Conservation (phyloP, 2,888 invertebrate genomes). For the Limnephilus marmoratus region DNA sequence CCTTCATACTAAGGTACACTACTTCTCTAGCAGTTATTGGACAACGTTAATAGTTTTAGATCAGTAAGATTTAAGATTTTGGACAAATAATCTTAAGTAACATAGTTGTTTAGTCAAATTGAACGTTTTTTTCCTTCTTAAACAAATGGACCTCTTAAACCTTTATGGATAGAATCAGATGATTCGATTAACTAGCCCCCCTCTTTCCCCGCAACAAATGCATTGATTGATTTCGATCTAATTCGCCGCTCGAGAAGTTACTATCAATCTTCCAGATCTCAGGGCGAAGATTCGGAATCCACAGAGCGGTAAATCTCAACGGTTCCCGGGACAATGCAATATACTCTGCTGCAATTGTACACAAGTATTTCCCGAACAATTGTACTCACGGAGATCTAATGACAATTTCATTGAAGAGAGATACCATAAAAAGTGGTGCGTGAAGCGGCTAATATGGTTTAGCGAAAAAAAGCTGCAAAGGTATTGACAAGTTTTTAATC, state of each 20-base stretch:
- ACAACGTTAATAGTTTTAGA: too few relatives aligned
- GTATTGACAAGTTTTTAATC: not conserved
- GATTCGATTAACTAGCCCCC: not conserved
- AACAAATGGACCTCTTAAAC: not conserved
- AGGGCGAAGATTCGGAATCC: conserved; percentile 50
- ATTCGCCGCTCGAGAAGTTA: conserved; percentile 14
- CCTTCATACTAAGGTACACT: too few relatives aligned
- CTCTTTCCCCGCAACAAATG: not conserved
- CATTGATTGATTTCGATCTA: conserved; percentile 25
- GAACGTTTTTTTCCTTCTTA: not conserved
- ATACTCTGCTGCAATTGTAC: conserved; percentile 33
- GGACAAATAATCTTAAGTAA: too few relatives aligned
- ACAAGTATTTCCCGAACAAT: conserved; percentile 28
- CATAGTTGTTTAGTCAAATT: not conserved
- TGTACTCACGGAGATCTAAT: conserved; percentile 54
- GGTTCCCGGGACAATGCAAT: conserved; percentile 49
- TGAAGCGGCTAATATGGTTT: conserved; percentile 23
- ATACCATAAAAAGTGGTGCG: not conserved
- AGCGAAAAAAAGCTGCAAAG: not conserved
- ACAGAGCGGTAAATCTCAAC: conserved; percentile 63
- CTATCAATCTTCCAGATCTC: conserved; percentile 35
- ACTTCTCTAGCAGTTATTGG: too few relatives aligned
- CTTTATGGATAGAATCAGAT: not conserved
- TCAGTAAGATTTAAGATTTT: too few relatives aligned
- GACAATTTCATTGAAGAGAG: conserved; percentile 36